Evolutionary conservation across 2,888 invertebrate species (phyloP).

Genomic region (Eueremaeus valkanovi): DNA sequence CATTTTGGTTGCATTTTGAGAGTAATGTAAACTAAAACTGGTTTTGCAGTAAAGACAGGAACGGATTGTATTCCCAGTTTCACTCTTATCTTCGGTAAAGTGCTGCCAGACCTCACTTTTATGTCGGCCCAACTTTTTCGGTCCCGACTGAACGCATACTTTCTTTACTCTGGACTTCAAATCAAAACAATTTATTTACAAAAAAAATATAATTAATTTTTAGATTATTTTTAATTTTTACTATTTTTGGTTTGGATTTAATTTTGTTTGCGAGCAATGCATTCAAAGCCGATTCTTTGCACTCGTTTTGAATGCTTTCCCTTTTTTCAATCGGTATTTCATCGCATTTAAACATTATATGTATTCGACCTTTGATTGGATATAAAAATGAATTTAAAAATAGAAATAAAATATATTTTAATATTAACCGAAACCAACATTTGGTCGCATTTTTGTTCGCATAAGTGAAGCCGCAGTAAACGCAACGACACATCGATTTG

Average conservation of each 20-base stretch:
- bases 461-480: conserved; percentile 32
- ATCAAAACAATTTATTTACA: not conserved
- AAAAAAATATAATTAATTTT: not conserved
- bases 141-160: too few relatives aligned
- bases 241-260: too few relatives aligned
- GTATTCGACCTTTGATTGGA: conserved; percentile 8
- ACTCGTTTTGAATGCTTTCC: not conserved
- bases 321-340: conserved; percentile 25
- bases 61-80: not conserved
- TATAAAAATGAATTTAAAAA: not conserved
- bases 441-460: conserved; percentile 37
- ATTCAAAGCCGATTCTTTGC: not conserved
- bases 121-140: not conserved
- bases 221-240: too few relatives aligned
- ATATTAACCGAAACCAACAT: conserved; percentile 2
- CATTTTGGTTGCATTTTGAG: conserved; percentile 10
- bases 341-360: conserved; percentile 31
- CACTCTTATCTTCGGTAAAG: not conserved
- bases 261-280: too few relatives aligned
- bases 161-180: not conserved
- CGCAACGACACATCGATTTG: not conserved
- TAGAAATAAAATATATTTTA: too few relatives aligned
- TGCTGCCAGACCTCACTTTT: not conserved
- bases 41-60: not conserved
- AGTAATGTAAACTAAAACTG: not conserved